Base-by-base conservation (phyloP, 2,888 invertebrate species). In the Lasioglossum malachurum region DNA sequence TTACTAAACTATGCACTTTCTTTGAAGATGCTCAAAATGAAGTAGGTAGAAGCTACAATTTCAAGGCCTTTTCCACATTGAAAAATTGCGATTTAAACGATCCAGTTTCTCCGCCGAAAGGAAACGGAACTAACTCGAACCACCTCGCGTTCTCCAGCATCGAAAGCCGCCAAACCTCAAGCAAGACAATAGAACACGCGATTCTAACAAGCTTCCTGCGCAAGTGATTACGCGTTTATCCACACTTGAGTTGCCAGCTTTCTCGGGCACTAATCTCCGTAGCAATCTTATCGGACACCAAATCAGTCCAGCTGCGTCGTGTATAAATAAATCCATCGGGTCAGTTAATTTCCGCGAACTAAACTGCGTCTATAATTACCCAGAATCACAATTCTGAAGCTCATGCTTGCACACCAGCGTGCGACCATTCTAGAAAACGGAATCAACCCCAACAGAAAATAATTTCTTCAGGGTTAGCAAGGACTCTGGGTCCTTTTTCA, bases 221-320 rank as follows among this genome's bases (percentile, higher is more conserved):
- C 27, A 73, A 41, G n/a, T 2, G 53, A 31, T 71, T 78, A 44
- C 31, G 69, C 74, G n/a, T 79, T 49, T 41, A 53, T 78, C 27
- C 41, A 53, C 53, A 72, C 57, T 53, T n/a, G 49, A 72, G 71
- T 27, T 35, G 41, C 74, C 49, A 69, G 53, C 23, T 80, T 80
- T 67, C 75, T 41, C 27, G 23, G 53, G 19, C 49, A 16, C 49
- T 53, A 31, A 38, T 75, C 78, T 78, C 41, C 41, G 8, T 19
- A 71, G 46, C 38, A 23, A 41, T 71, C 78, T 23, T 12, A 57
- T 78, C 78, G n/a, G 49, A 8, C 38, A 41, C 38, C 38, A 38
- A 53, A 69, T 78, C 78, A n/a, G 38, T 53, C 49, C 53, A 19
- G 7, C 78, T 49, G 35, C n/a, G 12, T 71, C 71, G 27, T 31